These are phyloP conservation scores for Xiphias gladius DNA, from an alignment of 2,113 vertebrate genomes.

Conservation along the genomic window DNA sequence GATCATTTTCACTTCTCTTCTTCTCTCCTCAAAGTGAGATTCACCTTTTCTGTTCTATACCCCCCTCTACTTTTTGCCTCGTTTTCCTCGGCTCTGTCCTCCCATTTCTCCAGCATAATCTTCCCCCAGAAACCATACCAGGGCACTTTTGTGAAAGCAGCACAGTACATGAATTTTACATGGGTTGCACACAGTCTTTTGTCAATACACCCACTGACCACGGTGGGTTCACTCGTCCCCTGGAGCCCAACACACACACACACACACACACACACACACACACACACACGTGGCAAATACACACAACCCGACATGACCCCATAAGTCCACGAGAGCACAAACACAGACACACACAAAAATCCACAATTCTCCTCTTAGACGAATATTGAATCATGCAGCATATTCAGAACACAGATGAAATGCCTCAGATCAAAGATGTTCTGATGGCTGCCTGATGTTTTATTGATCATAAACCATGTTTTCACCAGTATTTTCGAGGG, in stretches of 20 bases:
- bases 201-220: slow-evolving; percentile 60
- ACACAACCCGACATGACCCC: slow-evolving; percentile 54
- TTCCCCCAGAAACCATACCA: slow-evolving; percentile 50
- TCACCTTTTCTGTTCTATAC: slow-evolving; percentile 28
- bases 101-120: slow-evolving; percentile 43
- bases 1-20: slow-evolving; percentile 29
- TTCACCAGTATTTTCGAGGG: slow-evolving; percentile 44
- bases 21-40: slow-evolving; percentile 14
- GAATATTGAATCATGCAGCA: slow-evolving; percentile 44
- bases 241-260: slow-evolving; percentile 13
- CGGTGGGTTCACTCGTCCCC: slow-evolving; percentile 23
- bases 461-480: slow-evolving; percentile 72
- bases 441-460: slow-evolving; percentile 72
- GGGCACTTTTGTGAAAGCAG: slow-evolving; percentile 56
- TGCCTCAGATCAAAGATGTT: slow-evolving; percentile 64
- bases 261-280: slow-evolving; percentile 14
- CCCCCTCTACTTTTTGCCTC: slow-evolving; percentile 11
- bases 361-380: slow-evolving; percentile 32
- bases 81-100: slow-evolving; percentile 28
- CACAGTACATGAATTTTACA: slow-evolving; percentile 72
- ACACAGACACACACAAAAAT: slow-evolving; percentile 27
- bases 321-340: slow-evolving; percentile 37
- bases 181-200: slow-evolving; percentile 52
- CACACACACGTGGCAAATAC: slow-evolving; percentile 24
- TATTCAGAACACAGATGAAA: slow-evolving; percentile 66